Percentiles rank a stretch among this genome's conserved stretches.
phyloP scores from a whole-genome alignment of 2,888 invertebrate genomes.

The Anthophora plumipes region DNA sequence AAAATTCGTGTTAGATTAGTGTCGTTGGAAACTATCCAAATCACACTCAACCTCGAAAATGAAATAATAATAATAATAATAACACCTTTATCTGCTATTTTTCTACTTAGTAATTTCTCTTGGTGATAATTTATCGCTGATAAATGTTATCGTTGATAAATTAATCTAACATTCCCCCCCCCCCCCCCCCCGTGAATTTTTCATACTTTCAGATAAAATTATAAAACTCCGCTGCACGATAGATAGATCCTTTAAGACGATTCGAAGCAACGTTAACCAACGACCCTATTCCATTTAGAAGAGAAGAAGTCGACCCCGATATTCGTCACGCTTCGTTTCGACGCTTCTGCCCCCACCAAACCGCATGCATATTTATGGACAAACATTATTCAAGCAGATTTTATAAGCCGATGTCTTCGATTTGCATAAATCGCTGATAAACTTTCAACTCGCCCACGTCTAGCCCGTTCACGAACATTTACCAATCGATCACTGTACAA shows the following conservation, averaged over 20 bases:
- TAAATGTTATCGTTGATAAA: too few species aligned
- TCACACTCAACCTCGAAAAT: neutral
- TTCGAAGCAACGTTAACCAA: conserved; percentile 45
- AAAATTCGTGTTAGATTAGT: conserved; percentile 3
- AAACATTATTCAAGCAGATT: conserved; percentile 82
- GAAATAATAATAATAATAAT: neutral
- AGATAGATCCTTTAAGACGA: conserved; percentile 3
- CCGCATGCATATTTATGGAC: conserved; percentile 82
- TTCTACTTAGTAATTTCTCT: too few species aligned
- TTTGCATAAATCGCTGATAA: conserved; percentile 81
- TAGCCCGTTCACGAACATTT: conserved; percentile 42
- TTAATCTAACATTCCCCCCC: neutral
- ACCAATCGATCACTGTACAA: conserved; percentile 58
- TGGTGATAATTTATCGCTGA: too few species aligned
- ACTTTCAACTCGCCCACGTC: conserved; percentile 71
- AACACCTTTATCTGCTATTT: neutral
- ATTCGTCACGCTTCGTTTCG: conserved; percentile 78
- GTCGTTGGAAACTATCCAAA: neutral
- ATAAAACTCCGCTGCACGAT: neutral
- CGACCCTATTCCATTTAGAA: conserved; percentile 77
- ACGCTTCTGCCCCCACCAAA: conserved; percentile 43
- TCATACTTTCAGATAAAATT: neutral
- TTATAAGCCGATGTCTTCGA: conserved; percentile 78
- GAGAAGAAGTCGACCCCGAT: conserved; percentile 76
- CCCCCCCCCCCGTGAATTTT: too few species aligned